Evolutionary conservation across 2,113 vertebrate genomes (phyloP), one percentile per base, ranked within the genome.

Genomic region (Eudyptes chrysolophus): DNA sequence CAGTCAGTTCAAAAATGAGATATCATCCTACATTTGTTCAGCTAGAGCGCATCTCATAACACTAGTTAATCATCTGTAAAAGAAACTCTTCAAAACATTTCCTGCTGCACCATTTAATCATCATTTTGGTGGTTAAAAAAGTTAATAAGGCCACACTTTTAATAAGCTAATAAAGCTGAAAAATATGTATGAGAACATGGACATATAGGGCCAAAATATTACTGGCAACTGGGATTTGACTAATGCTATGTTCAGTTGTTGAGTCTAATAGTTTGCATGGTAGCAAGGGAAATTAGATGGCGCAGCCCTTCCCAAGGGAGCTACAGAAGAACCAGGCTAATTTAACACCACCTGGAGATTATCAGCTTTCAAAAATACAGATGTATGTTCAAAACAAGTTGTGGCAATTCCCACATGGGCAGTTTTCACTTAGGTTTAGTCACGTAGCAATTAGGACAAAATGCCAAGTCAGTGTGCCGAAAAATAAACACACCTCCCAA

Each of bases 261-360:
- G 38, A 49, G 26, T 60, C 42, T 78, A 94, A 92, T 60, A 57
- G 38, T 90, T 77, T 84, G 78, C 26, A 11, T 68, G 32, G 49
- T 34, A 84, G 38, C 82, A 84, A 90, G 78, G 86, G 89, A 95
- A 95, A 96, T 94, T 87, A 92, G 60, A 69, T 72, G 68, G 60
- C 0, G 1, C 29, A 24, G 58, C 30, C 65, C n/a, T 84, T 90
- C 82, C 65, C 69, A 40, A 72, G 78, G 40, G 86, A 90, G 44
- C 74, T 65, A 26, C 60, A 71, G 71, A 60, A 92, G 86, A 87
- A 42, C 64, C 64, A 74, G 60, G 49, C 74, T 94, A 95, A 90
- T 72, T 90, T 87, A 62, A 64, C 25, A 81, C 38, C 44, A 92
- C 85, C 42, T 76, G 57, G 85, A 89, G 81, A 87, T 62, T 64